Base-by-base conservation (phyloP, 1,140 invertebrate genomes). In the Diabrotica undecimpunctata region DNA sequence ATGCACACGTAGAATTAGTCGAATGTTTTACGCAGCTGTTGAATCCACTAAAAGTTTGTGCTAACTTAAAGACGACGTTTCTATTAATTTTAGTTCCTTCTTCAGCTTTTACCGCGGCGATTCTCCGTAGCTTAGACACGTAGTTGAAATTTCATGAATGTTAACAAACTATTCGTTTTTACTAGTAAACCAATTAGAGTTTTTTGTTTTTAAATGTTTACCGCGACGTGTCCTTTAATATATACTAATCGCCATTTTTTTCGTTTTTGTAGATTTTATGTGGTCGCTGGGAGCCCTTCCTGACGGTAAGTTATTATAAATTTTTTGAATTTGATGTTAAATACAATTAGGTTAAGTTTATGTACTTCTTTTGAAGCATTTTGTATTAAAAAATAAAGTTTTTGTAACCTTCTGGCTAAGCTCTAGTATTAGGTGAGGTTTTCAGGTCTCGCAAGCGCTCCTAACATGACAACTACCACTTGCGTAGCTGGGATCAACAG, bases 211-310 rank as follows among this genome's bases (percentile, higher is more conserved):
- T 72, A 53, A 67, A 66, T 72, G 70, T 73, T 61, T n/a, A 46
- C 53, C 38, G 8, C 63, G 56, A 41, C 38, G 35, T 64, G 14
- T 13, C 57, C 4, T 70, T 54, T 63, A 63, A 39, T 61, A 25
- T 67, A 37, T 36, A 72, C 71, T 78, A 76, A 77, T 74, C 65
- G 63, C 70, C 72, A 25, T 79, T 85, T 83, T 87, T 84, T 90
- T 87, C 86, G 84, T 86, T 84, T 86, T 91, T 90, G 84, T 92
- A 95, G 93, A 95, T 92, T 94, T 95, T 88, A 95, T 96, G 90
- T 96, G 94, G 94, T 94, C 93, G 83, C 88, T 96, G 88, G 93
- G 93, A 88, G 92, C 92, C 86, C 90, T 95, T 86, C 93, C 93
- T 84, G 93, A 96, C 86, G 93, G 94, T 95, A 87, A 91, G 91